Evolutionary conservation across 2,113 vertebrate species (phyloP).

Genomic region (Platichthys stellatus): DNA sequence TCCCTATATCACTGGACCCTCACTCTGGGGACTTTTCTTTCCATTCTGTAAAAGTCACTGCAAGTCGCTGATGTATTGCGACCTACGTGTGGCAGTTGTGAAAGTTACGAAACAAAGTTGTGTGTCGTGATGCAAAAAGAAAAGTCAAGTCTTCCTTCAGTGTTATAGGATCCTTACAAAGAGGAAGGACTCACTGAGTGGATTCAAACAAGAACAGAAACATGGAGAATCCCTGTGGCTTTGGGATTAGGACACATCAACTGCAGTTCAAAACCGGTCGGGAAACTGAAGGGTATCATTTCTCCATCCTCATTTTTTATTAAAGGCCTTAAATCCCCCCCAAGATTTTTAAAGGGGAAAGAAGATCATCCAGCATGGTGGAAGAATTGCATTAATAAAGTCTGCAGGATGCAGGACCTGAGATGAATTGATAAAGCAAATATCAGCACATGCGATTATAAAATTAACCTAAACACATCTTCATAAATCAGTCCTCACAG

Average conservation of each 20-base stretch:
- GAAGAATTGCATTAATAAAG: no score
- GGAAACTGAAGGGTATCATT: no score
- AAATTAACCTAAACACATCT: not conserved
- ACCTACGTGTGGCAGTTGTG: not conserved
- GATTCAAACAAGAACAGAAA: no score
- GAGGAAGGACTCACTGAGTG: not conserved
- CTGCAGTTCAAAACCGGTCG: no score
- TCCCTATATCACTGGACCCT: not conserved
- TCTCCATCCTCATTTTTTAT: no score
- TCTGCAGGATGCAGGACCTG: no score
- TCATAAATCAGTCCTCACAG: not conserved
- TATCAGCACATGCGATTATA: not conserved
- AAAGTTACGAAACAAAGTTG: not conserved
- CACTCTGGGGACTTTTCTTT: not conserved
- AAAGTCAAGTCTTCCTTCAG: not conserved
- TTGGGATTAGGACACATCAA: no score
- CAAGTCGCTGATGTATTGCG: not conserved
- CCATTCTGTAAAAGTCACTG: not conserved
- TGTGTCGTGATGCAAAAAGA: not conserved
- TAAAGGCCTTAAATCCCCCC: no score
- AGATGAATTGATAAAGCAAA: not conserved
- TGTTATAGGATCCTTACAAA: not conserved
- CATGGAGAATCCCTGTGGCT: no score
- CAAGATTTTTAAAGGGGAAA: no score
- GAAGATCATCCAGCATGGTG: no score